Evolutionary conservation across 1,140 invertebrate species (phyloP).

Genomic region (Polypedilum pembai): DNA sequence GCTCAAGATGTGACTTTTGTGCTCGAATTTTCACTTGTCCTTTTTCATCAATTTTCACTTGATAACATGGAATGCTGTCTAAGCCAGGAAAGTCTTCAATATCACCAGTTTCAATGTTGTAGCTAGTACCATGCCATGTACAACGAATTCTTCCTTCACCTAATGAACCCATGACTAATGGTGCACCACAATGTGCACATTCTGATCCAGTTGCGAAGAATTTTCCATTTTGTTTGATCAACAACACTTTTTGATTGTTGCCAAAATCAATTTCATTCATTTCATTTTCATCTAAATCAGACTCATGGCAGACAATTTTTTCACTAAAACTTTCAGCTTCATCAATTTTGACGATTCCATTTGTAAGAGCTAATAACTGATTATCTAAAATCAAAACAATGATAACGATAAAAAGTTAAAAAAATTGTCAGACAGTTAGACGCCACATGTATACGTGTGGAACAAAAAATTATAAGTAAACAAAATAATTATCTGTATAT

Average conservation of each 20-base stretch:
- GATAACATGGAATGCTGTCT: slow-evolving; percentile 79
- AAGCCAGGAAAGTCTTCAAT: slow-evolving; percentile 88
- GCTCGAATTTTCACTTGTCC: slow-evolving; percentile 61
- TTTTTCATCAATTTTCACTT: slow-evolving; percentile 52
- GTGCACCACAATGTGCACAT: slow-evolving; percentile 90
- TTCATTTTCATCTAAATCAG: slow-evolving; percentile 74
- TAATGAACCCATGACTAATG: slow-evolving; percentile 72
- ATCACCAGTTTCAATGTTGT: slow-evolving; percentile 82
- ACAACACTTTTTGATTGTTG: slow-evolving; percentile 61
- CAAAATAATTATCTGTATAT: no score
- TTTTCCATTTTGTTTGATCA: slow-evolving; percentile 72
- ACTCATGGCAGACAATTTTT: slow-evolving; percentile 63
- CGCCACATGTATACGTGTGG: no score
- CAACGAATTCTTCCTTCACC: slow-evolving; percentile 78
- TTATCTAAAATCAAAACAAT: not conserved
- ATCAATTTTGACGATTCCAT: not conserved
- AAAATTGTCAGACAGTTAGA: no score
- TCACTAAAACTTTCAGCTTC: slow-evolving; percentile 41
- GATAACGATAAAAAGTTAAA: no score
- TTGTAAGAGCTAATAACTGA: not conserved
- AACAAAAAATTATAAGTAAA: no score
- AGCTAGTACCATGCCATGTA: slow-evolving; percentile 95
- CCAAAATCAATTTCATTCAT: slow-evolving; percentile 76
- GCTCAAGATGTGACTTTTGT: slow-evolving; percentile 53
- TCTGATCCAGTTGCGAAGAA: slow-evolving; percentile 77